Evolutionary conservation across 37 sponge, comb jelly and placozoan genomes (phyloP).

Genomic region (Dysidea cf. avara): DNA sequence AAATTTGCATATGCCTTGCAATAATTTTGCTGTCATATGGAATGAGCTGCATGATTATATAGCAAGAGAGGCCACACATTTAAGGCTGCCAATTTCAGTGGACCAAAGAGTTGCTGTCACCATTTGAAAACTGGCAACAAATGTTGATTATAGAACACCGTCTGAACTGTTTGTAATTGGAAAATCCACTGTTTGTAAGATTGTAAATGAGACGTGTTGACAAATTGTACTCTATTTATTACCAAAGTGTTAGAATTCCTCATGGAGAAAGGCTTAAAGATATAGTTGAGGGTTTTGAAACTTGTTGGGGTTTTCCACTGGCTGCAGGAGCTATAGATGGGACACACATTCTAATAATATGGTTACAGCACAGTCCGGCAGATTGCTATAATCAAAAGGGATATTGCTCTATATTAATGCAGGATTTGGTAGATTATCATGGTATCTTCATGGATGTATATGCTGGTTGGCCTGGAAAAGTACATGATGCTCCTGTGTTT

Average conservation of each 20-base stretch:
- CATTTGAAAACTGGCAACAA: slow-evolving; percentile 46
- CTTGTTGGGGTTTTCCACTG: slow-evolving; percentile 27
- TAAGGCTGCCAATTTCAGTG: slow-evolving; percentile 9
- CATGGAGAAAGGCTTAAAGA: slow-evolving; percentile 1
- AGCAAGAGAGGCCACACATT: neutral
- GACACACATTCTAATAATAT: slow-evolving; percentile 23
- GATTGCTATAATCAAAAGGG: no score
- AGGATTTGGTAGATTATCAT: no score
- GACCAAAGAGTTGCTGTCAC: no score
- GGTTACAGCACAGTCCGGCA: slow-evolving; percentile 19
- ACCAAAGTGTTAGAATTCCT: neutral
- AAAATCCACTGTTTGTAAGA: slow-evolving; percentile 29
- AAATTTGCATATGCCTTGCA: no score
- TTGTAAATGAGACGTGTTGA: slow-evolving; percentile 30
- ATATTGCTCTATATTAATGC: no score
- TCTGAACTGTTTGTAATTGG: slow-evolving; percentile 33
- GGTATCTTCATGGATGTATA: no score
- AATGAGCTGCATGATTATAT: no score
- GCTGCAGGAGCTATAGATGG: no score
- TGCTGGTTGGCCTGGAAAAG: no score
- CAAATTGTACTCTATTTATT: no score
- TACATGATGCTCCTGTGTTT: no score
- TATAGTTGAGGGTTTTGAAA: slow-evolving; percentile 16
- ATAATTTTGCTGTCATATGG: no score
- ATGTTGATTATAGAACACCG: slow-evolving; percentile 37